Evolutionary conservation across 2,888 invertebrate species (phyloP).

Genomic region (Periphyllus acericola): DNA sequence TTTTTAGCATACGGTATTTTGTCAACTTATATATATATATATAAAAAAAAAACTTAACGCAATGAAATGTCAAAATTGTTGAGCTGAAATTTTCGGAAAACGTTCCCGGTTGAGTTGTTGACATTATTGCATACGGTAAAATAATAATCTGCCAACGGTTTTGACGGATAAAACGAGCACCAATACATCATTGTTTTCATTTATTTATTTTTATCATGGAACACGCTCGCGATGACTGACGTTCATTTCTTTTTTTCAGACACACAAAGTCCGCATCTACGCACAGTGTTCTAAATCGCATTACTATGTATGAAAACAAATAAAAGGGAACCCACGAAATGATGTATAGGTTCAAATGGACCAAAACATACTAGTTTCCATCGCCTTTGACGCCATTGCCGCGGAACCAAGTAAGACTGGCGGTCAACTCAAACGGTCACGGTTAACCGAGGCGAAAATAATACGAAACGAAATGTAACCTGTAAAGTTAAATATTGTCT

Average conservation of each 20-base stretch:
- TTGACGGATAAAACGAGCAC: conserved; percentile 10
- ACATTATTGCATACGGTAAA: not conserved
- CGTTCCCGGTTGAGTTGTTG: not conserved
- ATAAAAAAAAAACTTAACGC: not conserved
- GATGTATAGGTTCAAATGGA: conserved; percentile 11
- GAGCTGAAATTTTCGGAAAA: not conserved
- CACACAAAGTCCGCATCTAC: not conserved
- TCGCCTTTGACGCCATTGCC: not conserved
- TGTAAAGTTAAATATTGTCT: no score
- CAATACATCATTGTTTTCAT: conserved; percentile 30
- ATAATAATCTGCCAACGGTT: conserved; percentile 23
- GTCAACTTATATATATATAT: no score
- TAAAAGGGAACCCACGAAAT: conserved; percentile 1
- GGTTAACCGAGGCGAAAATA: not conserved
- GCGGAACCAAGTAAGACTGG: not conserved
- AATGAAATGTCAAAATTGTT: conserved; percentile 22
- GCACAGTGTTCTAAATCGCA: not conserved
- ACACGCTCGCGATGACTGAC: conserved; percentile 6
- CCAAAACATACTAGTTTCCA: not conserved
- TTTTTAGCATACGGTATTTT: conserved; percentile 18
- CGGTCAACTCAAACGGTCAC: not conserved
- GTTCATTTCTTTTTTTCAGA: not conserved
- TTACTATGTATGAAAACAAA: conserved; percentile 4
- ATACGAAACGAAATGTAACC: not conserved
- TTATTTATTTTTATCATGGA: not conserved